Base-by-base conservation (phyloP, 2,113 vertebrate genomes). In the Thamnaconus septentrionalis region DNA sequence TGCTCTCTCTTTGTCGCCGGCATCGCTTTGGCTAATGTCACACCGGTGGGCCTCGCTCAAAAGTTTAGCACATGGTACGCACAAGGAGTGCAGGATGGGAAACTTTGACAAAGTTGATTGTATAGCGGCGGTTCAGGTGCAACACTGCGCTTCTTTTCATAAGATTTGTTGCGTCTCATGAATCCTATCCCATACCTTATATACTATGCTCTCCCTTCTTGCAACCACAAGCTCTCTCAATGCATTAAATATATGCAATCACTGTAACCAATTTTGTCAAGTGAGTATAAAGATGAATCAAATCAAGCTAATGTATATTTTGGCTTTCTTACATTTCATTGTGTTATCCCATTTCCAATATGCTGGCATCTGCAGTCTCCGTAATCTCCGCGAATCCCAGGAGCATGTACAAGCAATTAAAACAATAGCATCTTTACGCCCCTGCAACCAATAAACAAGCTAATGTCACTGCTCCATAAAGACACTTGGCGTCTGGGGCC, bases 31-130 rank as follows among this genome's bases (percentile, higher is more conserved):
- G 92, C 91, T 95, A 94, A 95, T 95, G 92, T 94, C 94, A 87
- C 93, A 93, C 92, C 92, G 91, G 90, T 89, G 94, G 87, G 88
- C 90, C 91, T 90, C 95, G 95, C 94, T 96, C 95, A 96, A 94
- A 96, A 95, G 94, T 95, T 96, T 94, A 96, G 92, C 91, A 91
- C 88, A 91, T 95, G 94, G 91, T 12, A 52, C 50, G n/a, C 18
- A 52, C 18, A 6, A 12, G 12, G n/a, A 52, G 4, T 52, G 50
- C 50, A 12, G 50, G 18, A 52, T 5, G 4, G 4, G 50, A 52
- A n/a, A 6, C 4, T 6, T 52, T 3, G 18, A 31, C 7, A 12
- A 66, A 63, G 44, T 8, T 59, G 5, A 41, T 12, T 31, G 18
- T 31, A 31, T 2, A 31, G 18, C 18, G 18, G 18, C 18, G 18